Base-by-base conservation (phyloP, 2,797 vertebrate species). In the Macrochelys suwanniensis region DNA sequence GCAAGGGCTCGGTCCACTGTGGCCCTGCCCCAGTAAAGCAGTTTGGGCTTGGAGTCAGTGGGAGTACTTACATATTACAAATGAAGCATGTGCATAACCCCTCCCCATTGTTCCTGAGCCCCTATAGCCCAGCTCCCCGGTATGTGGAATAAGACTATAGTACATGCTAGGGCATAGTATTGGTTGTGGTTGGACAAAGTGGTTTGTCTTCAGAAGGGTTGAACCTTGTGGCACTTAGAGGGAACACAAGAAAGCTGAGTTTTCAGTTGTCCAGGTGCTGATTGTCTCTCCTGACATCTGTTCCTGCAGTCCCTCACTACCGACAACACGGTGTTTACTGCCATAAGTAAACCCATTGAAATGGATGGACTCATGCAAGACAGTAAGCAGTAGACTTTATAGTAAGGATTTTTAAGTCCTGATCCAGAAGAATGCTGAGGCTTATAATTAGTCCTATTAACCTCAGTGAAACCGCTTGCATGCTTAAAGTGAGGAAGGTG, bases 271-370 rank as follows among this genome's bases (percentile, higher is more conserved):
- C n/a, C 11, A 85, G 84, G 61, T 81, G 93, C 94, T 71, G 76
- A 5, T 68, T 54, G 61, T 81, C 93, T 65, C 89, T 91, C 83
- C 86, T 74, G 83, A 85, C 87, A 54, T 92, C 87, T 95, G 94
- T 96, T 95, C 16, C 91, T 96, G 94, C 96, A 96, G 94, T 96
- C 90, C 90, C 61, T 47, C 16, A 88, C 94, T 95, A 94, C 92
- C 95, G 37, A 88, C 89, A 50, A 61, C 2, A 0, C 86, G n/a
- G 85, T 89, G 94, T 96, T 97, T 91, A 80, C 83, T 82, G 92
- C 92, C 89, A 80, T 5, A 49, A 71, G 94, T 90, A 91, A 91
- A 89, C 92, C 93, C 92, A 57, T 79, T 0, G 0, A 31, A 53
- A 89, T 28, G 74, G 97, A 94, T 88, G 94, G 96, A 94, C 92